phyloP scores from a whole-genome alignment of 2,888 invertebrate species.

The Hanleya hanleyi region DNA sequence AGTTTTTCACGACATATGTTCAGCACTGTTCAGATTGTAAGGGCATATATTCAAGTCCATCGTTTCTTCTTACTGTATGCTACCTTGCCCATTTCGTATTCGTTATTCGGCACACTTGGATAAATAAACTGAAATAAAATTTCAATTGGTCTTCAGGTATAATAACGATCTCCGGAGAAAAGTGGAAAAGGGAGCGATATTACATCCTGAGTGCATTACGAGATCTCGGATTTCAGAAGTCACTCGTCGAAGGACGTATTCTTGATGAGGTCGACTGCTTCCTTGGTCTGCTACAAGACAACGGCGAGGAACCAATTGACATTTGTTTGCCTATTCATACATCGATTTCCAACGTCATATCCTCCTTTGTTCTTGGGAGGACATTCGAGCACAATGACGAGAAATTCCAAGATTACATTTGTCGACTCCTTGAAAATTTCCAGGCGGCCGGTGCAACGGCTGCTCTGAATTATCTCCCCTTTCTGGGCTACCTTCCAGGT shows the following conservation, averaged over 20 bases:
- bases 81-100: no score
- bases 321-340: constrained; percentile 3
- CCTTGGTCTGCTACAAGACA: neutral
- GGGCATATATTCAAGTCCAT: no score
- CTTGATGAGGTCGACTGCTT: neutral
- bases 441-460: neutral
- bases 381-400: constrained; percentile 24
- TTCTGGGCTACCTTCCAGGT: constrained; percentile 17
- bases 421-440: neutral
- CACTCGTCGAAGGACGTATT: neutral
- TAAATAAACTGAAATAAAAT: no score
- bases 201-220: neutral
- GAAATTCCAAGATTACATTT: constrained; percentile 17
- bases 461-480: constrained; percentile 13
- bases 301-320: neutral
- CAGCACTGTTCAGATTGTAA: no score
- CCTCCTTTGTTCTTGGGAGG: neutral
- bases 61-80: no score
- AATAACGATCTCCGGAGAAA: neutral
- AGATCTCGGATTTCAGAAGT: neutral
- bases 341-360: neutral
- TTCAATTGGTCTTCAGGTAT: no score
- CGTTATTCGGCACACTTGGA: no score
- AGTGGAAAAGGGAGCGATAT: neutral
- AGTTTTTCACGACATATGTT: no score